Base-by-base conservation (phyloP, 2,797 vertebrate genomes). In the Sebastes flavidus region DNA sequence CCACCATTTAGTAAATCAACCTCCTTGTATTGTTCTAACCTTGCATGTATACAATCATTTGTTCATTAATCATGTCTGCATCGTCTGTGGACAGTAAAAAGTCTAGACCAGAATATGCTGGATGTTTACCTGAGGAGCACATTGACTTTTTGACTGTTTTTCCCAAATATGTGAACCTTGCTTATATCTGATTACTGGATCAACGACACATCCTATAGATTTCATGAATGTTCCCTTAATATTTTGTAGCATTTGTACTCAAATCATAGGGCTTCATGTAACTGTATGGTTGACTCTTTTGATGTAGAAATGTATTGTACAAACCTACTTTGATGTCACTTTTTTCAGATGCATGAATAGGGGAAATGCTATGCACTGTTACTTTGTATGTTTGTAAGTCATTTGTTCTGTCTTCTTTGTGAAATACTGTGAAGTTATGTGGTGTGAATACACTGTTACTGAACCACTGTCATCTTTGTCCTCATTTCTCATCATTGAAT, bases 361-460 rank as follows among this genome's bases (percentile, higher is more conserved):
- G 42, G 60, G 49, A 83, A 78, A 61, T 81, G 70, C 36, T 78
- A 82, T 81, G 56, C 66, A 82, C 60, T 80, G 72, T 87, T 88
- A 2, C 58, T 56, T 62, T 68, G 25, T 52, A 32, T 58, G 29
- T 81, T 30, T 85, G 55, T 87, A 63, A 74, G 60, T 80, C 82
- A 69, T 58, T 61, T 36, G 83, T 30, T 68, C 29, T 76, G 42
- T 85, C 46, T 58, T 62, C 11, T 78, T 65, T 74, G 84, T 87
- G 63, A 75, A 79, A 82, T 81, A 75, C 77, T 91, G 89, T 92
- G 83, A 90, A 77, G 29, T 83, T 72, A 25, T 79, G 32, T 80
- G 46, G 29, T 88, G 81, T 86, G 80, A 80, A 87, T 73, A 70
- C 58, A 54, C 49, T 79, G 67, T 88, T 61, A 7, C 67, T 75